Evolutionary conservation across 2,888 invertebrate genomes (phyloP).

Genomic region (Gasteruption jaculator): DNA sequence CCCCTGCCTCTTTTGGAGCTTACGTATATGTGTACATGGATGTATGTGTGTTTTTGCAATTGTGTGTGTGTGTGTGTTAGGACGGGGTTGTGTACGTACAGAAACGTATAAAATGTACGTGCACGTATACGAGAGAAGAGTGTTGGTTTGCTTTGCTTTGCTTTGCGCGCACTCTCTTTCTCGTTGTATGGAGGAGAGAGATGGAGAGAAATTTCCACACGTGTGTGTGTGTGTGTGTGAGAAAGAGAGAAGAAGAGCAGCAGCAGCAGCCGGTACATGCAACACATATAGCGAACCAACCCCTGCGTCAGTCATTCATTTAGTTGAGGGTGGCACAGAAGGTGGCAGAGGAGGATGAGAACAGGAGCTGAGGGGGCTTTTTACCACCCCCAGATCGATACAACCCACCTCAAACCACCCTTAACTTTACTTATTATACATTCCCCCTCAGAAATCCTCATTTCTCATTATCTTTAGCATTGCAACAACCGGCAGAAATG

Average conservation of each 20-base stretch:
- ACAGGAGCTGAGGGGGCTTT: conserved; percentile 12
- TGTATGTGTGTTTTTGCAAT: conserved; percentile 13
- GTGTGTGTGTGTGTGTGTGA: conserved; percentile 11
- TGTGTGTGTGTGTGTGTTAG: conserved; percentile 1
- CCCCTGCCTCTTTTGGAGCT: not conserved
- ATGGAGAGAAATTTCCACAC: conserved; percentile 12
- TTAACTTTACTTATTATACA: conserved; percentile 47
- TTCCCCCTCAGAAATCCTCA: conserved; percentile 42
- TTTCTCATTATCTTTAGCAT: conserved; percentile 48
- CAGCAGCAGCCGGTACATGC: conserved; percentile 29
- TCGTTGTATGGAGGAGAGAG: conserved; percentile 8
- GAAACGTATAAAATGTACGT: no score
- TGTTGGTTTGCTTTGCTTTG: no score
- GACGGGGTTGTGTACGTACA: no score
- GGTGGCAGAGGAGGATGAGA: conserved; percentile 55
- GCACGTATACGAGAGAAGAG: no score
- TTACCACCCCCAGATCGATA: conserved; percentile 46
- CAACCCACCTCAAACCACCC: conserved; percentile 43
- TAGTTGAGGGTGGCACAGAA: conserved; percentile 55
- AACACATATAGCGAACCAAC: conserved; percentile 36
- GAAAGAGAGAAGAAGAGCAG: conserved; percentile 7
- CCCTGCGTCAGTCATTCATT: conserved; percentile 51
- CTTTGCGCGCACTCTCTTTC: no score
- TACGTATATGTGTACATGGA: conserved; percentile 4
- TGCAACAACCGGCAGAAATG: no score